Conservation (phyloP, 2,888 invertebrate genomes). For the Cheilosia scutellata region DNA sequence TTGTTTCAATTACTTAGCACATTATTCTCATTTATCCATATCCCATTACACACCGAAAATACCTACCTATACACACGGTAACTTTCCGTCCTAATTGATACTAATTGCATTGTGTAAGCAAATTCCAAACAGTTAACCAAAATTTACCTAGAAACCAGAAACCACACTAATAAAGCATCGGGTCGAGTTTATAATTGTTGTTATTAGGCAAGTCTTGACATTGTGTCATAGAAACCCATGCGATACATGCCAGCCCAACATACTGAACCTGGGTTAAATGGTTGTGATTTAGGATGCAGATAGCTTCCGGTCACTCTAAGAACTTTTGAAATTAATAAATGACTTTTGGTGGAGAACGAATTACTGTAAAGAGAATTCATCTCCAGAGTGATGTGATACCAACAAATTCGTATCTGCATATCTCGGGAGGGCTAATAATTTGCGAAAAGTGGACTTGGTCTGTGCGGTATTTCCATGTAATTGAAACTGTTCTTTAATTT, state of each 20-base stretch:
- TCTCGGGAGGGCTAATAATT: conserved; percentile 20
- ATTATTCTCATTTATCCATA: conserved; percentile 10
- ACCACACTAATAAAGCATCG: conserved; percentile 55
- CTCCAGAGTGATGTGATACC: conserved; percentile 5
- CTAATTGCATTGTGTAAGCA: conserved; percentile 59
- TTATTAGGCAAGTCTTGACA: conserved; percentile 38
- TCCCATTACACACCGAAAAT: conserved; percentile 11
- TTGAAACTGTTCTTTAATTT: conserved; percentile 17
- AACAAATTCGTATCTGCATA: not conserved
- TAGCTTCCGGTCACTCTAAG: conserved; percentile 14
- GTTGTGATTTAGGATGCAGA: not conserved
- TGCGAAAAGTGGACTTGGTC: conserved; percentile 35
- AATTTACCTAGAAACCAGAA: conserved; percentile 55
- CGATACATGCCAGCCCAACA: conserved; percentile 3
- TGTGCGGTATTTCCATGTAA: conserved; percentile 14
- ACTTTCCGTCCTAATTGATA: conserved; percentile 37
- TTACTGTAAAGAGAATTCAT: conserved; percentile 15
- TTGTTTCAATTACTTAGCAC: conserved; percentile 40
- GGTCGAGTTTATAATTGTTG: conserved; percentile 51
- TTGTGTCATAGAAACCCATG: conserved; percentile 1
- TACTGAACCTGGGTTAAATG: not conserved
- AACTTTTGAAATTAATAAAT: conserved; percentile 51
- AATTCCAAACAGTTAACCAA: conserved; percentile 57
- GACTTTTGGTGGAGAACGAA: conserved; percentile 14
- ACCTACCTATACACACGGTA: not conserved